A percentile compares a stretch with the other conserved stretches of the same genome.
Conservation (phyloP, 2,113 vertebrate species). For the Apodemus sylvaticus region DNA sequence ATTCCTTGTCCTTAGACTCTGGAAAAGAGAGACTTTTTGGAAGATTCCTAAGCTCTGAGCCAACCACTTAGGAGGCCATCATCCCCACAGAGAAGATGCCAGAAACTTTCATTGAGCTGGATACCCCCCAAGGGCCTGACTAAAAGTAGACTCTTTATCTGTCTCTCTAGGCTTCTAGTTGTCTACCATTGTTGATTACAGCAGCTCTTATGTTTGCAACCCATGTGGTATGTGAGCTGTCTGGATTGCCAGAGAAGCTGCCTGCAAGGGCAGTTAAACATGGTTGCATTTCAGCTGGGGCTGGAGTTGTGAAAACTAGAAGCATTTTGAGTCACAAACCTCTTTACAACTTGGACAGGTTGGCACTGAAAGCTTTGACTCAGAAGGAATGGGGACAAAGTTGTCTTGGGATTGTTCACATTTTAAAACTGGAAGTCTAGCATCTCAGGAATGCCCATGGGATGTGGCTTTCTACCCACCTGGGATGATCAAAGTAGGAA, state of each 20-base stretch:
- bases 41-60: background rate
- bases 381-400: too few species aligned
- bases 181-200: background rate
- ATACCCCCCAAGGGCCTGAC: background rate
- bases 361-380: background rate
- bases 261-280: background rate
- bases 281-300: background rate
- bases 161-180: background rate
- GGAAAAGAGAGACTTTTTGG: background rate
- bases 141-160: background rate
- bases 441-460: background rate
- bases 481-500: background rate
- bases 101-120: background rate
- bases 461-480: too few species aligned
- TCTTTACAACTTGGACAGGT: background rate
- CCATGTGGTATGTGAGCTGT: background rate
- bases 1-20: background rate
- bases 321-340: background rate
- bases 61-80: background rate
- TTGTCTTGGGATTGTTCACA: background rate
- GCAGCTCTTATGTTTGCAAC: background rate
- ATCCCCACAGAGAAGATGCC: background rate
- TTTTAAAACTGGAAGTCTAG: background rate
- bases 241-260: background rate
- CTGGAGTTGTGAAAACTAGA: background rate